phyloP scores from a whole-genome alignment of 35 echinoderm and acorn worm species.

The Acanthaster planci region DNA sequence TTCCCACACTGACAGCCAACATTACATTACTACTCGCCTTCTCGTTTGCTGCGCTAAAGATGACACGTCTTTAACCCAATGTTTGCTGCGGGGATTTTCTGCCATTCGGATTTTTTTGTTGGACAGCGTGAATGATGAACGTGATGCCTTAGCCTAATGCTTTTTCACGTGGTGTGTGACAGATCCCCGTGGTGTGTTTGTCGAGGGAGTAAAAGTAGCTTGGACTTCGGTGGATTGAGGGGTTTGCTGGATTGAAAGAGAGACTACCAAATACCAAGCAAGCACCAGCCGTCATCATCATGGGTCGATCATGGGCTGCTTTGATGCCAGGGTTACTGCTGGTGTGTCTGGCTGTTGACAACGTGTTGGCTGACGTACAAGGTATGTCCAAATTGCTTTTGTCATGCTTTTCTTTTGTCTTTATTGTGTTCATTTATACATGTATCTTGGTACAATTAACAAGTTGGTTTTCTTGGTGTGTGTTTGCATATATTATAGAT shows the following conservation, averaged over 20 bases:
- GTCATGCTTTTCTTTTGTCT: conserved; percentile 6
- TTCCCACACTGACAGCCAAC: neutral
- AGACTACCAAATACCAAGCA: too few species aligned
- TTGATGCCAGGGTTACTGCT: neutral
- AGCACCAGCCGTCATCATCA: neutral
- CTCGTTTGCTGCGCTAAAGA: neutral
- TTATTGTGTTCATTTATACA: too few species aligned
- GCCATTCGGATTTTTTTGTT: neutral
- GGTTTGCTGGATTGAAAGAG: too few species aligned
- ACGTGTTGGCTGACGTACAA: neutral
- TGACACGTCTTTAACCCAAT: neutral
- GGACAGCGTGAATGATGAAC: neutral
- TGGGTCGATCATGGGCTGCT: neutral
- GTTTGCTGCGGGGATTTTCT: neutral
- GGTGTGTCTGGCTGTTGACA: neutral
- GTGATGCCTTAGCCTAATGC: conserved; percentile 5
- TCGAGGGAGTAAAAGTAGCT: neutral
- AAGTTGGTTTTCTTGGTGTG: too few species aligned
- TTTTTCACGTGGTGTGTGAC: conserved; percentile 12
- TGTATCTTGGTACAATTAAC: too few species aligned
- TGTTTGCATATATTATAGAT: too few species aligned
- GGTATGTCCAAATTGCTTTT: conserved; percentile 10
- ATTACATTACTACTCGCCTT: neutral
- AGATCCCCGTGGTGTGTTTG: conserved; percentile 16
- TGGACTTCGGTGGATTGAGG: too few species aligned